Evolutionary conservation across 2,888 invertebrate genomes (phyloP), one percentile per base, ranked within the genome.

Genomic region (Philereme vetulata): DNA sequence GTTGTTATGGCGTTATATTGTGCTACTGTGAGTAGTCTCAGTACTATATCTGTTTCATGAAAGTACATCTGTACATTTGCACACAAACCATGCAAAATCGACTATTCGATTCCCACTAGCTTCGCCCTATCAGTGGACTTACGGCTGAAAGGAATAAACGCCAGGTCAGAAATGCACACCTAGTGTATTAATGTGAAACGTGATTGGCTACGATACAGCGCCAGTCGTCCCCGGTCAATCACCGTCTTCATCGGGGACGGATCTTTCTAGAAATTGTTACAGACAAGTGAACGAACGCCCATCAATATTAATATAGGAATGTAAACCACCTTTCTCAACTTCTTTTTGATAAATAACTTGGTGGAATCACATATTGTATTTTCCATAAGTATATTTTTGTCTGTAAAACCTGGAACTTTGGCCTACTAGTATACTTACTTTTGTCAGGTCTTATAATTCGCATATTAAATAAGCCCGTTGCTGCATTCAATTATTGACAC

Each of bases 141-240:
- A 40, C 36, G 21, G 45, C 46, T 45, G 10, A 47, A 47, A 44
- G 38, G 21, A 21, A 21, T 21, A 21, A 33, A 58, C 52, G 33
- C 34, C 47, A 58, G 47, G 38, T 50, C 45, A 42, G 6, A 48
- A 8, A 49, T 53, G 52, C 53, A 50, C n/a, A n/a, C n/a, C n/a
- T 59, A 53, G 10, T 60, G 54, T 46, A 51, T 48, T 55, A 54
- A 60, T 55, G 55, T 43, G 45, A 45, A 55, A 40, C 60, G 60
- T 60, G 60, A 56, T 56, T 51, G 51, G 38, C 33, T 51, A 34
- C 47, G 45, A 45, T 21, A 35, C 44, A 7, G 6, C 54, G 61
- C 62, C 69, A 71, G 70, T 68, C 75, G 76, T 40, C 60, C 52
- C 58, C 72, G 81, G 83, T 85, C 86, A 85, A 66, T 82, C 84